A percentile compares a stretch with the other conserved stretches of the same genome.
Conservation (phyloP, 2,888 invertebrate species). For the Megaustenia siamemsis region DNA sequence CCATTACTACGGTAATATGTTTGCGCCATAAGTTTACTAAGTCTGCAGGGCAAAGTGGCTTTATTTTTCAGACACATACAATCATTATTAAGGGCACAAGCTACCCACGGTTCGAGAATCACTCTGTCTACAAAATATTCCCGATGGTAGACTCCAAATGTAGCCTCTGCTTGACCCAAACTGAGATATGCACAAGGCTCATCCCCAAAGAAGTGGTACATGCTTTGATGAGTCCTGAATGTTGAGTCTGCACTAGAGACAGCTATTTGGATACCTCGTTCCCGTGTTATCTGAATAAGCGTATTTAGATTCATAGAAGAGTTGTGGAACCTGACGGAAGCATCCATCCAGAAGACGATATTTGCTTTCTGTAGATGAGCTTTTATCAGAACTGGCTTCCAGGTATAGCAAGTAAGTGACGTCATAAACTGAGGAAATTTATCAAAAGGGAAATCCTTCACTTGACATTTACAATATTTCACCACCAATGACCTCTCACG, state of each 20-base stretch:
- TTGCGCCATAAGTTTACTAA: neutral
- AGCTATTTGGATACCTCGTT: slow-evolving; percentile 25
- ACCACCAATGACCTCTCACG: slow-evolving; percentile 25
- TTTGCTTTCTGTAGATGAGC: slow-evolving; percentile 25
- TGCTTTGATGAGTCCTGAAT: slow-evolving; percentile 28
- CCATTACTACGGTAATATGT: neutral
- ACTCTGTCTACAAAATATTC: slow-evolving; percentile 52
- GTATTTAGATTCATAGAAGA: neutral
- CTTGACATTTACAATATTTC: slow-evolving; percentile 41
- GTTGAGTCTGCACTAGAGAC: slow-evolving; percentile 1
- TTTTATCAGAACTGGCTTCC: slow-evolving; percentile 51
- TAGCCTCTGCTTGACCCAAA: slow-evolving; percentile 34
- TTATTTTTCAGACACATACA: slow-evolving; percentile 49
- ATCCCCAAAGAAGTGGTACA: slow-evolving; percentile 55
- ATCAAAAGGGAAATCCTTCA: slow-evolving; percentile 47
- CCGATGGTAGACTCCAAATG: slow-evolving; percentile 42
- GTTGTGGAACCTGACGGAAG: slow-evolving; percentile 40
- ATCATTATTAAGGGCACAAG: slow-evolving; percentile 44
- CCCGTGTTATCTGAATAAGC: neutral
- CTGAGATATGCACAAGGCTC: slow-evolving; percentile 51
- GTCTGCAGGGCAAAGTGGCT: neutral
- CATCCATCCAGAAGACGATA: slow-evolving; percentile 47
- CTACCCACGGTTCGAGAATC: slow-evolving; percentile 53
- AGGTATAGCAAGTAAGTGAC: slow-evolving; percentile 35
- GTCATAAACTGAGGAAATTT: slow-evolving; percentile 37